These are phyloP conservation scores for Heliconius hewitsoni DNA, from an alignment of 1,140 invertebrate species.

Conservation along the genomic window DNA sequence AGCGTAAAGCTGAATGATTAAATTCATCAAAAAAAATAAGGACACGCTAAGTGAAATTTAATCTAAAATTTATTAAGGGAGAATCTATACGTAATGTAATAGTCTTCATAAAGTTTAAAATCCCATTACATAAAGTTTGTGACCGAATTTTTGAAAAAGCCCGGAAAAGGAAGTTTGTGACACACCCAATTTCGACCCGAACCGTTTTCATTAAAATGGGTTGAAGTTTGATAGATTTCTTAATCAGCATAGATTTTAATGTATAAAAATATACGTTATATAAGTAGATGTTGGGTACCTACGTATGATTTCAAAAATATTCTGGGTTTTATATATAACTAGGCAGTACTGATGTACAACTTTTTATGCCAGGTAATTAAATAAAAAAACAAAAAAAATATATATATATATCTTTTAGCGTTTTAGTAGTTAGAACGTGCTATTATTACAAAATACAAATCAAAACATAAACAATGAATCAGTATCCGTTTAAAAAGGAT, in stretches of 20 bases:
- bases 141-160: constrained; percentile 5
- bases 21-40: background rate
- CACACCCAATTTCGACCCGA: background rate
- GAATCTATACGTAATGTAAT: background rate
- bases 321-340: background rate
- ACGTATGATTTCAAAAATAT: too few relatives aligned
- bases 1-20: too few relatives aligned
- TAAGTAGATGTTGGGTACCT: too few relatives aligned
- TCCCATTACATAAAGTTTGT: background rate
- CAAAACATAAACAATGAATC: background rate
- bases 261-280: background rate
- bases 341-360: too few relatives aligned
- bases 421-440: background rate
- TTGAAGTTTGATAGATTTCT: background rate
- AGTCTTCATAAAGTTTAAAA: background rate
- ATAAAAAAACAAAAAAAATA: too few relatives aligned
- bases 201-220: background rate
- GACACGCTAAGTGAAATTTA: background rate
- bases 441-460: background rate
- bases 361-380: too few relatives aligned
- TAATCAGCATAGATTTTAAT: background rate
- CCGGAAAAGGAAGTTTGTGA: background rate
- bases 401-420: too few relatives aligned
- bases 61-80: background rate
- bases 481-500: background rate